Evolutionary conservation across 2,888 invertebrate genomes (phyloP), one percentile per base, ranked within the genome.

Genomic region (Brachyopa scutellaris): DNA sequence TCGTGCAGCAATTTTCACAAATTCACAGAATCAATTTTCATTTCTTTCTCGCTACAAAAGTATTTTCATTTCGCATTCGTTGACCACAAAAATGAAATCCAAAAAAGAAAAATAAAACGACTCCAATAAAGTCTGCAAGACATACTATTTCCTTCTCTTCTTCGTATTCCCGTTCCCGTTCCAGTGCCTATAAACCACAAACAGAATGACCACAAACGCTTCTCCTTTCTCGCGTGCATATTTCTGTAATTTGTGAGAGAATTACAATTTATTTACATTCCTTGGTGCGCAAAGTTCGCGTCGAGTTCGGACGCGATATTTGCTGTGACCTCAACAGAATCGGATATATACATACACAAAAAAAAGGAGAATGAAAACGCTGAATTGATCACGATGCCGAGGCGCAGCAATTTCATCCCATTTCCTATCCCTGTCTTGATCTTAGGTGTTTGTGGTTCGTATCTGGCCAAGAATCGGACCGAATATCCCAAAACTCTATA

Each of bases 191-290:
- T 57, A 19, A 61, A 55, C 61, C 69, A 45, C 69, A 59, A 76
- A 21, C 40, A 40, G n/a, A 59, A 61, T n/a, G 33, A 33, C 53
- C 15, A 36, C 47, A 40, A 67, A 26, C 45, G 67, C 55, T 51
- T 67, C 42, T 49, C 29, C 29, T 36, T 62, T 31, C 33, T 45
- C 26, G 36, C 55, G 55, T n/a, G 62, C 51, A 57, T 64, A 77
- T 57, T 78, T 78, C 29, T 59, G 64, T 78, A 72, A 72, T 78
- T 78, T 78, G 64, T 57, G 72, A 64, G 49, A 33, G 72, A 78
- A 66, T 72, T 78, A 72, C 78, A 78, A 78, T 78, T 78, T 78
- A 78, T 78, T 78, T 66, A 78, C 78, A 72, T 78, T 78, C 72
- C 36, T 64, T 11, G 49, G 36, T 59, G 36, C 33, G 57, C 64